phyloP scores from a whole-genome alignment of 2,888 invertebrate species.

The Tyria jacobaeae region DNA sequence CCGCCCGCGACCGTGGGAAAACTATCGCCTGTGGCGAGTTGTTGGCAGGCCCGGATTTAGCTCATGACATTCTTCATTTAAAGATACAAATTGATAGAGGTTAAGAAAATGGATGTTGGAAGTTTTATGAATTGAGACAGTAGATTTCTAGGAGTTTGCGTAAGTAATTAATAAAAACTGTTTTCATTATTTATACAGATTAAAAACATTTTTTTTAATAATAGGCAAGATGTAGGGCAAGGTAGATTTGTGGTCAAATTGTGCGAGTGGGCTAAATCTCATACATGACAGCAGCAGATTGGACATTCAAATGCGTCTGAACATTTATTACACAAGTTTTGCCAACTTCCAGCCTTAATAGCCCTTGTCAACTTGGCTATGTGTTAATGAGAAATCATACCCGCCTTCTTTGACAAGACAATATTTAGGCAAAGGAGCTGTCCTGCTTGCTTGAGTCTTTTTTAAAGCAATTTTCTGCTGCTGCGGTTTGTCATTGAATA shows the following conservation, averaged over 20 bases:
- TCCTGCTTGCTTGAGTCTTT: no score
- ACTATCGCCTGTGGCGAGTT: slow-evolving; percentile 85
- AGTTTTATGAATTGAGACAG: neutral
- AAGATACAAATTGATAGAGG: slow-evolving; percentile 25
- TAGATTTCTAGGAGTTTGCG: neutral
- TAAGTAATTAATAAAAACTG: no score
- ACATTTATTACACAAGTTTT: neutral
- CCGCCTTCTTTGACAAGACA: neutral
- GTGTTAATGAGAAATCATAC: neutral
- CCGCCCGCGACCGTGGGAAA: slow-evolving; percentile 84
- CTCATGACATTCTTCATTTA: slow-evolving; percentile 7
- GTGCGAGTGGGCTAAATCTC: neutral
- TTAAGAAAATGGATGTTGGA: slow-evolving; percentile 6
- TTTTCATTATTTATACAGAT: no score
- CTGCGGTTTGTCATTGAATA: neutral
- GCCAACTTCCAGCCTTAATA: neutral
- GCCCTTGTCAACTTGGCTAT: no score
- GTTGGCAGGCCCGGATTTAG: slow-evolving; percentile 67
- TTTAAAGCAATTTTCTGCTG: no score
- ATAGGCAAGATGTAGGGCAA: no score
- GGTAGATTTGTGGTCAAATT: no score
- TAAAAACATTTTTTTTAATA: no score
- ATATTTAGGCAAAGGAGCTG: neutral
- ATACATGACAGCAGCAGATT: neutral
- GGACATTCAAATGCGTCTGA: neutral